Conservation (phyloP, 2,888 invertebrate species). For the Ernsta delagoae region DNA sequence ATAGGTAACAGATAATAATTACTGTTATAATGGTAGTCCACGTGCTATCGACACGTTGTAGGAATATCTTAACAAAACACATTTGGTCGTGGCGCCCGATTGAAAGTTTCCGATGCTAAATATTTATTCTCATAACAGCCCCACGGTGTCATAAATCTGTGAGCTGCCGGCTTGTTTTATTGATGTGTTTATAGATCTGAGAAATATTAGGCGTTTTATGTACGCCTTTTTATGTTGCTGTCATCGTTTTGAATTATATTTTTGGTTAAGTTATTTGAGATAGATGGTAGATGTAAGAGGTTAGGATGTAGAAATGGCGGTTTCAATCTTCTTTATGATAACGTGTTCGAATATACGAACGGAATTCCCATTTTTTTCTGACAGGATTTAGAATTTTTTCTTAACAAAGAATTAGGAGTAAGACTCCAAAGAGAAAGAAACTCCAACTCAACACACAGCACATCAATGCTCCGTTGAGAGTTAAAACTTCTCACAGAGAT, state of each 20-base stretch:
- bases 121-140: constrained; percentile 45
- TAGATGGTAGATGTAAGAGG: no score
- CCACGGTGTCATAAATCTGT: constrained; percentile 47
- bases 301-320: no score
- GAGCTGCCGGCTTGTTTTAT: constrained; percentile 42
- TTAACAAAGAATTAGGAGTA: no score
- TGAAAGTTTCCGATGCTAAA: constrained; percentile 45
- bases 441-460: no score
- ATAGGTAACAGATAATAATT: not conserved
- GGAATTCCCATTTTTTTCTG: no score
- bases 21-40: not conserved
- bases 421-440: no score
- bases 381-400: no score
- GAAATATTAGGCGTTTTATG: constrained; percentile 27
- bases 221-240: constrained; percentile 13
- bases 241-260: constrained; percentile 4
- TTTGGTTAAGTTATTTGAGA: constrained; percentile 3
- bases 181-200: constrained; percentile 35
- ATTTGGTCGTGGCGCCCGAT: constrained; percentile 40
- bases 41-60: constrained; percentile 22
- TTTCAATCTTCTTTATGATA: no score
- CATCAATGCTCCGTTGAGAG: no score
- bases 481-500: no score
- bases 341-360: no score
- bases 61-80: constrained; percentile 26